Conservation (phyloP, 2,797 vertebrate genomes). For the Podargus strigoides region DNA sequence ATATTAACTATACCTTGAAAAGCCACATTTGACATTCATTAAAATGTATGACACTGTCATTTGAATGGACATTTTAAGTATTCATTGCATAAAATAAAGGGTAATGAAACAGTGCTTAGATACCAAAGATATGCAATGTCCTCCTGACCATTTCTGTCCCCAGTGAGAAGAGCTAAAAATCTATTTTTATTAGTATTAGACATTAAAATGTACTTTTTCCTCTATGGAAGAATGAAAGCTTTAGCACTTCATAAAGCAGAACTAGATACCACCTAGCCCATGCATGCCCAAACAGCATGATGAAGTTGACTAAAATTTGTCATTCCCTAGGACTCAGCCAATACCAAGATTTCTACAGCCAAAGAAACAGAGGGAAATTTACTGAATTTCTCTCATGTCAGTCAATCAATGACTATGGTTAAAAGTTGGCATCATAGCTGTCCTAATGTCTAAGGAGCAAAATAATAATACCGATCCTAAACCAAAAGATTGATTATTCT, state of each 20-base stretch:
- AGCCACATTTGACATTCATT: neutral
- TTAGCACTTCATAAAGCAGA: neutral
- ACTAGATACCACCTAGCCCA: neutral
- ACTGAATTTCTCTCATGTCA: neutral
- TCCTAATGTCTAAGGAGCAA: neutral
- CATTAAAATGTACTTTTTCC: neutral
- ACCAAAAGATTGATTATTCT: neutral
- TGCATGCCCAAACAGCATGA: neutral
- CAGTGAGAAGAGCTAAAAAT: neutral
- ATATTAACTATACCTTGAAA: neutral
- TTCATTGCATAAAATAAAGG: neutral
- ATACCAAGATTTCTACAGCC: neutral
- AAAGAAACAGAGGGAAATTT: neutral
- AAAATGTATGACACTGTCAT: neutral
- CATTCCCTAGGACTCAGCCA: neutral
- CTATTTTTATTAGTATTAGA: neutral
- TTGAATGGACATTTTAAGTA: neutral
- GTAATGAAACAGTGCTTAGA: neutral
- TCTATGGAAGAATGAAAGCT: neutral
- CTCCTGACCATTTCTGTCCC: neutral
- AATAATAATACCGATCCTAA: neutral
- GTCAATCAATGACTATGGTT: neutral
- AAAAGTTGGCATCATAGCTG: neutral
- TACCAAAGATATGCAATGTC: neutral
- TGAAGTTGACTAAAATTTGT: neutral